Evolutionary conservation across 1,140 invertebrate species (phyloP).

Genomic region (Drosophila santomea): DNA sequence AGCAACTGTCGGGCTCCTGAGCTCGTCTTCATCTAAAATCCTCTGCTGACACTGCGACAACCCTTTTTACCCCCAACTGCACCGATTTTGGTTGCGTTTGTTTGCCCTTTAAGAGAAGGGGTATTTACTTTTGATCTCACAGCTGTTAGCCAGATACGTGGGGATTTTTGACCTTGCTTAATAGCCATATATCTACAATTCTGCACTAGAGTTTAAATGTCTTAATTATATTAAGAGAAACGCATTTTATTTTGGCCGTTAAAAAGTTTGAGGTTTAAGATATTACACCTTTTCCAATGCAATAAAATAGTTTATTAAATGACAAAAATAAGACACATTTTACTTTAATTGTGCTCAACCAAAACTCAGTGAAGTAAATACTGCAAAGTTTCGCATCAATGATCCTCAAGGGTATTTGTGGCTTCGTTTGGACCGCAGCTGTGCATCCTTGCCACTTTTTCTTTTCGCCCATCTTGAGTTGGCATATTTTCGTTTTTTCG

Average conservation of each 20-base stretch:
- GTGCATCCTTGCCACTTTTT: conserved; percentile 16
- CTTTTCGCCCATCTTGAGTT: conserved; percentile 33
- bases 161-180: no score
- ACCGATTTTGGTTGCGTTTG: conserved; percentile 12
- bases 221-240: no score
- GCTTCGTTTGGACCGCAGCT: conserved; percentile 25
- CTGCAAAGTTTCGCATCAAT: conserved; percentile 36
- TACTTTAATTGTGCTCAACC: not conserved
- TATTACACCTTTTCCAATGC: no score
- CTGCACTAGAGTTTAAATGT: no score
- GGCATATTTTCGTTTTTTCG: conserved; percentile 38
- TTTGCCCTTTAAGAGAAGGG: not conserved
- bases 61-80: conserved; percentile 5
- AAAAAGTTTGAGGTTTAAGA: no score
- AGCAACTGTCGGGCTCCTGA: conserved; percentile 19
- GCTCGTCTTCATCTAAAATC: conserved; percentile 29
- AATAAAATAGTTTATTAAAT: no score
- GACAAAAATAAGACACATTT: no score
- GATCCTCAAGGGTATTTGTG: conserved; percentile 42
- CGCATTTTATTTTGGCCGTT: no score
- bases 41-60: conserved; percentile 20
- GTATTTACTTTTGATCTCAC: conserved; percentile 9
- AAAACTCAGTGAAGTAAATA: conserved; percentile 17
- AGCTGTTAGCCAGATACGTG: not conserved
- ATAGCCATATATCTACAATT: no score